Base-by-base conservation (phyloP, 2,113 vertebrate species). In the Epinephelus cyanopodus region DNA sequence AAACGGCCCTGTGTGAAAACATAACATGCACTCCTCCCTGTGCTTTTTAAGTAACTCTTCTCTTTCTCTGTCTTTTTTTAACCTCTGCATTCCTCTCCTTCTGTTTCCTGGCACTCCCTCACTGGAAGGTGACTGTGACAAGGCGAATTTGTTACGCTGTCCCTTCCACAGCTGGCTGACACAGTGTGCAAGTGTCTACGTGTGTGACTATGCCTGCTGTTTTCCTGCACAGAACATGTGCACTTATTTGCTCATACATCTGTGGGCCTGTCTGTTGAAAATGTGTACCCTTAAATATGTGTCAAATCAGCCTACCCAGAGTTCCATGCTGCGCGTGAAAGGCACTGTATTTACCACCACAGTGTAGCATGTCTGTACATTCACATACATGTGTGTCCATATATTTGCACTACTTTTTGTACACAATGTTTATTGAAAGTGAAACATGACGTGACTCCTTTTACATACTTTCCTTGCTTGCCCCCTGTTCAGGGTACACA, bases 381-480 rank as follows among this genome's bases (percentile, higher is more conserved):
- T 23, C 13, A 29, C 18, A 9, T 25, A 23, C 29, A 12, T 60
- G 42, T 76, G 27, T 67, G 42, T 70, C 9, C 42, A 9, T 45
- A 17, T 27, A 42, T 1, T 4, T 45, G 66, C 33, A 2, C 52
- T 48, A 8, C 61, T 50, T 72, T 72, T 71, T 42, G 61, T 45
- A 14, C 21, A 0, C 47, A 9, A 45, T 91, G 84, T 92, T 92
- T 92, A 82, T 83, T 81, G 82, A 86, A 80, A 77, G 71, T 76
- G 90, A 89, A 93, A 91, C 81, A 39, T 0, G 33, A 90, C 18
- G 33, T 0, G 33, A 90, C 18, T 79, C 70, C 1, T 39, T 68
- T 42, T 7, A 50, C 69, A 45, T 37, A 62, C 62, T 42, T 60
- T 15, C 42, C 67, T 65, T 39, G 48, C 66, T 75, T 42, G 0